A percentile compares a stretch with the other conserved stretches of the same genome.
Evolutionary conservation across 2,888 invertebrate genomes (phyloP).

Genomic region (Poecilobothrus nobilitatus): DNA sequence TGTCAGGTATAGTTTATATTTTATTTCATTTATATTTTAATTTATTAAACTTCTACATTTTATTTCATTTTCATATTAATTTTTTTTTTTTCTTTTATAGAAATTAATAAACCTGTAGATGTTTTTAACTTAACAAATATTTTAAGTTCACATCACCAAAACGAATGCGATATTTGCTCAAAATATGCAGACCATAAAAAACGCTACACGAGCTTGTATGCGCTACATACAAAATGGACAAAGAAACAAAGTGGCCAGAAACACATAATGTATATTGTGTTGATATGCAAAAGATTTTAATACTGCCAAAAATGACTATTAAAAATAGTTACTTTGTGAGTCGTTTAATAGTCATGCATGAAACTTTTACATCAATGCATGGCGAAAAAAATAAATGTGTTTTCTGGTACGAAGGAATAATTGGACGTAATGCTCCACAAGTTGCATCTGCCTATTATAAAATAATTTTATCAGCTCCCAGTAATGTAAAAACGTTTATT

Average conservation of each 20-base stretch:
- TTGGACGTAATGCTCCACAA: not conserved
- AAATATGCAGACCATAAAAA: not conserved
- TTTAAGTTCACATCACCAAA: not conserved
- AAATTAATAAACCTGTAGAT: too few species aligned
- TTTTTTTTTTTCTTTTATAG: too few species aligned
- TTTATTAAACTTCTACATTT: too few species aligned
- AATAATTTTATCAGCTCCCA: not conserved
- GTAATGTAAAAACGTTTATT: not conserved
- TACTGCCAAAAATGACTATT: constrained; percentile 2
- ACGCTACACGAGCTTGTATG: not conserved
- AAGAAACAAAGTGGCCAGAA: constrained; percentile 5
- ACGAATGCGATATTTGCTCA: not conserved
- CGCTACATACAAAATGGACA: not conserved
- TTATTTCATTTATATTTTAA: not conserved
- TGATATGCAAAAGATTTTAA: constrained; percentile 7
- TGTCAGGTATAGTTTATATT: not conserved
- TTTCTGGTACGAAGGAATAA: constrained; percentile 8
- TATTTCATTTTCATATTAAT: too few species aligned
- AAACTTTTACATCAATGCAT: constrained; percentile 7
- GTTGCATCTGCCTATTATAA: constrained; percentile 8
- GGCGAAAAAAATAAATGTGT: constrained; percentile 7
- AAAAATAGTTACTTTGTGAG: constrained; percentile 6
- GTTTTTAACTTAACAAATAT: not conserved
- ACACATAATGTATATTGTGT: not conserved
- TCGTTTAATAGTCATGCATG: constrained; percentile 8